Evolutionary conservation across 23 tunicate genomes (phyloP).

Genomic region (Diplosoma virens): DNA sequence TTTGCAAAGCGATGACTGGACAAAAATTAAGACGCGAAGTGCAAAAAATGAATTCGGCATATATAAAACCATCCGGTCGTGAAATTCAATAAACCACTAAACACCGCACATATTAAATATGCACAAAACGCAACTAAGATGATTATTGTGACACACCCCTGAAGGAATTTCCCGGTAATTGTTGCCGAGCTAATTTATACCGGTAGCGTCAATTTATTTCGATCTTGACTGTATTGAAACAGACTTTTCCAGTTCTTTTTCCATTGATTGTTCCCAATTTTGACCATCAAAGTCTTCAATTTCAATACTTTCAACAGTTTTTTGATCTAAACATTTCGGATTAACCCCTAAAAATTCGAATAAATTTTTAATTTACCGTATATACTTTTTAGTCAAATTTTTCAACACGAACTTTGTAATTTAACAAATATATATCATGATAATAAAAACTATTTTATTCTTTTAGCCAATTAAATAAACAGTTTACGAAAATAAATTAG

Average conservation of each 20-base stretch:
- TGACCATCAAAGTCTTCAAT: constrained; percentile 71
- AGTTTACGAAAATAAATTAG: background rate
- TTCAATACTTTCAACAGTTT: constrained; percentile 56
- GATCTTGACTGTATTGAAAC: constrained; percentile 78
- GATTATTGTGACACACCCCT: no score
- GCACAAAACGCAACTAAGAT: no score
- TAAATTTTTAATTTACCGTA: background rate
- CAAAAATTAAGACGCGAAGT: no score
- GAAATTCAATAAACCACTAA: no score
- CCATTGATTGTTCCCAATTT: constrained; percentile 79
- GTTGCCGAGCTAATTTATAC: no score
- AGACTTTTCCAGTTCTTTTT: constrained; percentile 51
- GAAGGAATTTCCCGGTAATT: no score
- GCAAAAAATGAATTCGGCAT: no score
- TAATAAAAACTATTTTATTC: background rate
- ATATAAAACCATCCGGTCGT: no score
- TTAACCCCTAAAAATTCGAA: constrained; percentile 50
- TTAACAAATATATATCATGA: background rate
- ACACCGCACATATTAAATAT: no score
- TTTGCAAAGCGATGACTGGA: no score
- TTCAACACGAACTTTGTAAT: no score
- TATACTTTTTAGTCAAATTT: background rate
- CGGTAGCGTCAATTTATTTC: no score
- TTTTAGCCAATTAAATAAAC: background rate
- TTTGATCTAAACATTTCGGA: constrained; percentile 72